Evolutionary conservation across 2,113 vertebrate species (phyloP), one percentile per base, ranked within the genome.

Genomic region (Pollimyrus isidori): DNA sequence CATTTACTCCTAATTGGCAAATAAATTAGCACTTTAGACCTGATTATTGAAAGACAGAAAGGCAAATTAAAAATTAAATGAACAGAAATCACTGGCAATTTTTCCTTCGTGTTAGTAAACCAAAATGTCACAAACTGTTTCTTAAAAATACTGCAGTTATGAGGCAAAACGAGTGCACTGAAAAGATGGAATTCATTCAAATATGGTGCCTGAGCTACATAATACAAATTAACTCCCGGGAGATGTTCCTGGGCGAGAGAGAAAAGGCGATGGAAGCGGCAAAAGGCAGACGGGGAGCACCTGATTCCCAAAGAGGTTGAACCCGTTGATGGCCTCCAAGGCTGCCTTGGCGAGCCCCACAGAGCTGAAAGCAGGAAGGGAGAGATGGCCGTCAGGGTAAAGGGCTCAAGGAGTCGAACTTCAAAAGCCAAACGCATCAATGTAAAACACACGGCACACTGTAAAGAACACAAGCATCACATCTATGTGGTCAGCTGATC

Each of bases 261-360:
- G 56, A n/a, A 23, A 26, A 49, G 42, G 42, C 3, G 21, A 3
- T 26, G 6, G 23, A 19, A n/a, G 56, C 6, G 23, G 3, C 26
- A 53, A 49, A n/a, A 15, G 84, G 90, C 86, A 91, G 91, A n/a
- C 17, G 58, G 46, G 4, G 86, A 91, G 93, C 96, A 99, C 98
- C 98, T 99, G 98, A 90, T 98, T 99, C 95, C 98, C 98, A 93
- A 99, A 99, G 90, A 99, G 96, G 94, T 99, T 99, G 95, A 99
- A 99, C 93, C 98, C 98, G 91, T 98, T 99, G 95, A 99, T 98
- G 92, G 98, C 98, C 95, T 99, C 98, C 86, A 99, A 94, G 80
- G 97, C 98, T 89, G 98, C 98, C 96, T 99, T 99, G 92, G 98
- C 98, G 92, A 99, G 92, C 1, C 98, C 98, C 91, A 99, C 96